A percentile compares a stretch with the other conserved stretches of the same genome.
Evolutionary conservation across 2,797 vertebrate genomes (phyloP).

Genomic region (Fundulus diaphanus): DNA sequence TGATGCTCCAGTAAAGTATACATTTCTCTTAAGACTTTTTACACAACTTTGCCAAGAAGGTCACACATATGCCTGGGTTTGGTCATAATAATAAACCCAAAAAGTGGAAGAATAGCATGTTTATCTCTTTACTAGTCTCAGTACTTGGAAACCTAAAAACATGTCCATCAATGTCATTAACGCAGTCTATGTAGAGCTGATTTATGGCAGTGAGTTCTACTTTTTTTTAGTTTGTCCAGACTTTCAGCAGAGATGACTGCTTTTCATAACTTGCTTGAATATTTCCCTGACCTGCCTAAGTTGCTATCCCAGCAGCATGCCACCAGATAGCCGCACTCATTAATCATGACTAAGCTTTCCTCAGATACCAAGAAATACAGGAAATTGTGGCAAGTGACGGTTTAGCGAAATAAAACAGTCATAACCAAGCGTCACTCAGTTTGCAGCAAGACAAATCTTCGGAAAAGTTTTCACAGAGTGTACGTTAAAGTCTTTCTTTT

Average conservation of each 20-base stretch:
- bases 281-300: conserved; percentile 13
- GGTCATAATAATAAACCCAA: too few relatives aligned
- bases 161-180: neutral
- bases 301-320: neutral
- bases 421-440: conserved; percentile 13
- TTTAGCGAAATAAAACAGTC: conserved; percentile 16
- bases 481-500: neutral
- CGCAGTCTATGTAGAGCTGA: neutral
- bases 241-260: neutral
- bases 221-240: neutral
- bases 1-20: too few relatives aligned
- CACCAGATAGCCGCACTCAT: conserved; percentile 12
- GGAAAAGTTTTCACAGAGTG: neutral
- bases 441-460: conserved; percentile 1
- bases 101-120: neutral
- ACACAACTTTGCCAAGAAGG: too few relatives aligned
- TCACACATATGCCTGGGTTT: too few relatives aligned
- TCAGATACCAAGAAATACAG: conserved; percentile 16
- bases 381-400: conserved; percentile 34
- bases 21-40: too few relatives aligned
- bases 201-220: neutral
- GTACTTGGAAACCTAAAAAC: neutral
- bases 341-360: conserved; percentile 19
- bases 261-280: neutral
- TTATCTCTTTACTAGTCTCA: neutral